phyloP scores from a whole-genome alignment of 2,888 invertebrate species.

The Hypselothyrea guttata region DNA sequence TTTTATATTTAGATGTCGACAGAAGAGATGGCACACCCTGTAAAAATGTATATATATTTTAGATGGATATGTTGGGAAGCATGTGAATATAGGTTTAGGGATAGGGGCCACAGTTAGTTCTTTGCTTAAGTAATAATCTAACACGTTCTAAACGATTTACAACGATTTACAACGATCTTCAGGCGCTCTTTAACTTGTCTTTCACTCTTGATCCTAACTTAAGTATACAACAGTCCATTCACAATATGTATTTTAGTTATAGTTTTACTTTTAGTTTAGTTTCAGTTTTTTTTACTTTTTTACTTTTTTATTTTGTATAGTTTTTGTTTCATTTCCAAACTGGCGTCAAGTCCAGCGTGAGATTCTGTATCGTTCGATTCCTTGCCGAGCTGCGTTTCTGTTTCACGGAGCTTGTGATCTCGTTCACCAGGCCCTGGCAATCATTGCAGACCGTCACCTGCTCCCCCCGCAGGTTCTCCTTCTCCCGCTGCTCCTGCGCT shows the following conservation, averaged over 20 bases:
- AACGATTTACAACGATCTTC: conserved; percentile 38
- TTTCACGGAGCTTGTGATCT: conserved; percentile 93
- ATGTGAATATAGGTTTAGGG: conserved; percentile 12
- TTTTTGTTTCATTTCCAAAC: conserved; percentile 85
- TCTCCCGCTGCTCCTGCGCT: conserved; percentile 84
- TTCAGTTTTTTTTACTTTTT: no score
- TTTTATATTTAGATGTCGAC: no score
- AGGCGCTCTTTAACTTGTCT: conserved; percentile 8
- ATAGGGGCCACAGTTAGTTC: not conserved
- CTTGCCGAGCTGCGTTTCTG: conserved; percentile 91
- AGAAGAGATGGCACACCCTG: no score
- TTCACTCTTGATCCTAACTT: conserved; percentile 17
- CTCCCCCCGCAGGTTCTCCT: conserved; percentile 88
- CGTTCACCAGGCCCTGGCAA: conserved; percentile 96
- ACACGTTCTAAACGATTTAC: conserved; percentile 44
- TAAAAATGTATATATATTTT: no score
- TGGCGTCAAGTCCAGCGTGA: conserved; percentile 92
- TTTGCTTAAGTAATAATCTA: conserved; percentile 56
- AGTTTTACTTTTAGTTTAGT: conserved; percentile 16
- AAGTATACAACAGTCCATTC: conserved; percentile 67
- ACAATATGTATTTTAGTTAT: conserved; percentile 47
- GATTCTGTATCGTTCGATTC: conserved; percentile 90
- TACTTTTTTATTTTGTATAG: conserved; percentile 18
- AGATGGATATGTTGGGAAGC: no score
- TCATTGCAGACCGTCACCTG: conserved; percentile 96